Conservation (phyloP, 1,140 invertebrate species). For the Dendroctonus valens region DNA sequence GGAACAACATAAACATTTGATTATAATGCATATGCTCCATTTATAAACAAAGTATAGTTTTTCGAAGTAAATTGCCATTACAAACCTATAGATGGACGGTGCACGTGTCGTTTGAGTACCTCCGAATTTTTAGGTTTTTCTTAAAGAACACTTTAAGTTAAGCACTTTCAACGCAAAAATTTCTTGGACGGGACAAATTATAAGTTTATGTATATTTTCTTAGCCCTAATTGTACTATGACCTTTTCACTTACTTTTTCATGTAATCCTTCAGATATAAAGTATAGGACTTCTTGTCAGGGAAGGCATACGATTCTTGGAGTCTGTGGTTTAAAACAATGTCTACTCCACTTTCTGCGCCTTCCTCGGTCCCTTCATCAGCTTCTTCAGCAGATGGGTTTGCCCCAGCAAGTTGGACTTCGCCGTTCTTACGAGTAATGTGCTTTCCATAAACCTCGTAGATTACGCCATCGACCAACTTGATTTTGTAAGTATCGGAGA, state of each 20-base stretch:
- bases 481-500: slow-evolving; percentile 95
- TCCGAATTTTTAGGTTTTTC: too few relatives aligned
- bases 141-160: too few relatives aligned
- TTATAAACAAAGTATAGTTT: too few relatives aligned
- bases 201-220: not conserved
- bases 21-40: too few relatives aligned
- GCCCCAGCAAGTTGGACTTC: slow-evolving; percentile 81
- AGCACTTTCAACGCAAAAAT: too few relatives aligned
- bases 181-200: too few relatives aligned
- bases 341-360: slow-evolving; percentile 80
- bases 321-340: slow-evolving; percentile 88
- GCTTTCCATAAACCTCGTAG: slow-evolving; percentile 92
- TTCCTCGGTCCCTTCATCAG: slow-evolving; percentile 79
- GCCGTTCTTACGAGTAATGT: slow-evolving; percentile 71
- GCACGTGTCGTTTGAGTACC: too few relatives aligned
- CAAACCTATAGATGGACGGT: too few relatives aligned
- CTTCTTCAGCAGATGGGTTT: slow-evolving; percentile 92
- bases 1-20: too few relatives aligned
- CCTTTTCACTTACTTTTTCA: slow-evolving; percentile 78
- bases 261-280: slow-evolving; percentile 91
- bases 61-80: too few relatives aligned
- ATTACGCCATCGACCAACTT: slow-evolving; percentile 90
- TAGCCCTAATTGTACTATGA: not conserved
- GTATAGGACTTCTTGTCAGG: slow-evolving; percentile 88
- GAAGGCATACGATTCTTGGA: slow-evolving; percentile 83